phyloP scores from a whole-genome alignment of 2,797 vertebrate genomes.

The Phylloscopus collybita region DNA sequence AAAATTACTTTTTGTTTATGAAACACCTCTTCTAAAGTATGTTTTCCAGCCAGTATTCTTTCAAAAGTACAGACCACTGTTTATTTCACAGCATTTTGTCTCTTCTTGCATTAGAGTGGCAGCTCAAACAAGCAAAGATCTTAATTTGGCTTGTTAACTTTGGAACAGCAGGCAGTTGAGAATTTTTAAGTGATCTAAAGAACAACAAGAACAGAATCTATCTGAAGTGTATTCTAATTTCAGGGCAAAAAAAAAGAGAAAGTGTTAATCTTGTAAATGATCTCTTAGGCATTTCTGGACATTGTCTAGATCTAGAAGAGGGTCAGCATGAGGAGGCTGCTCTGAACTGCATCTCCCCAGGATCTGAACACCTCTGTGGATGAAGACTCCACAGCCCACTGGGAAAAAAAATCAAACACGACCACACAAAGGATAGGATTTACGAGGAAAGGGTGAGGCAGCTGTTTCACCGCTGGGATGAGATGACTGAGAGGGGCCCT shows the following conservation, averaged over 20 bases:
- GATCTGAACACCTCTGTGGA: background rate
- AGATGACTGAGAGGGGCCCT: background rate
- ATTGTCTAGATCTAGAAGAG: background rate
- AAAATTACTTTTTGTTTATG: background rate
- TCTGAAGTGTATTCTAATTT: background rate
- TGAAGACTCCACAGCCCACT: background rate
- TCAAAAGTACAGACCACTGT: constrained; percentile 6
- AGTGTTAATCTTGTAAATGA: background rate
- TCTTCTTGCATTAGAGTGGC: background rate
- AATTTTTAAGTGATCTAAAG: constrained; percentile 18
- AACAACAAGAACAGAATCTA: background rate
- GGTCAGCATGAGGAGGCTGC: background rate
- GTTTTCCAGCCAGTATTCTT: constrained; percentile 5
- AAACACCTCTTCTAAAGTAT: background rate
- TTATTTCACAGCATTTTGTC: constrained; percentile 12
- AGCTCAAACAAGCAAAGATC: constrained; percentile 22
- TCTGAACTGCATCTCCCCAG: background rate
- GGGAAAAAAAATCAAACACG: background rate
- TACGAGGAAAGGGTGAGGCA: background rate
- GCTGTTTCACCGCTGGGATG: background rate
- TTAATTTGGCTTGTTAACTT: constrained; percentile 43
- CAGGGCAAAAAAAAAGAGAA: background rate
- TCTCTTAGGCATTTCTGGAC: background rate
- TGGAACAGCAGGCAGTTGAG: background rate
- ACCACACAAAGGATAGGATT: background rate